Evolutionary conservation across 2,113 vertebrate species (phyloP).

Genomic region (Heptranchias perlo): DNA sequence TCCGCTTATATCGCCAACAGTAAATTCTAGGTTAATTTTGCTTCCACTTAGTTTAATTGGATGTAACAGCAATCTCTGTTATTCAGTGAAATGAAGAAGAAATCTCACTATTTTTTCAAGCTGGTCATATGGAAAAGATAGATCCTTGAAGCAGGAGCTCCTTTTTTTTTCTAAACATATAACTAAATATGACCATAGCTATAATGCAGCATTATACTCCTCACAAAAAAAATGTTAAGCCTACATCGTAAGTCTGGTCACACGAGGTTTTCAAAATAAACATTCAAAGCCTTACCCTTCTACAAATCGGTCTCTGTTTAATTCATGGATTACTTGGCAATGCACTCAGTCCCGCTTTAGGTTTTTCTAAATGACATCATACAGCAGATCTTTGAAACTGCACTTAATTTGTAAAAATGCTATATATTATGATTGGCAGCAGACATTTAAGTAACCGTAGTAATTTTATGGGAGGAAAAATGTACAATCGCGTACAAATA

Average conservation of each 20-base stretch:
- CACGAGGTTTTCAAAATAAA: slow-evolving; percentile 29
- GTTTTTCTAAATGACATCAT: neutral
- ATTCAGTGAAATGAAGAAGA: neutral
- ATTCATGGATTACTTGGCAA: neutral
- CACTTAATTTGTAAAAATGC: neutral
- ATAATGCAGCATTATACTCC: neutral
- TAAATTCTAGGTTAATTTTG: neutral
- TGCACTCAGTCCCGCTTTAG: neutral
- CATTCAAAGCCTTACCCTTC: neutral
- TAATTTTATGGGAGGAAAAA: neutral
- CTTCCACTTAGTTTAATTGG: neutral
- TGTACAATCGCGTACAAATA: neutral
- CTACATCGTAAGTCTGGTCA: neutral
- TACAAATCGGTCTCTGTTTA: slow-evolving; percentile 4
- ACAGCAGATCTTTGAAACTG: neutral
- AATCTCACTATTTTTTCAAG: neutral
- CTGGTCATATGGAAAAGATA: neutral
- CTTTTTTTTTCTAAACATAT: neutral
- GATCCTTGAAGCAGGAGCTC: neutral
- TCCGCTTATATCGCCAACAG: neutral
- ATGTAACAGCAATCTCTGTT: neutral
- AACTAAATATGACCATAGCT: neutral
- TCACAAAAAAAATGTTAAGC: neutral
- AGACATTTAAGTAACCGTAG: neutral
- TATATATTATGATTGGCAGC: neutral